Conservation (phyloP, 1,140 invertebrate species). For the Rhyzopertha dominica region DNA sequence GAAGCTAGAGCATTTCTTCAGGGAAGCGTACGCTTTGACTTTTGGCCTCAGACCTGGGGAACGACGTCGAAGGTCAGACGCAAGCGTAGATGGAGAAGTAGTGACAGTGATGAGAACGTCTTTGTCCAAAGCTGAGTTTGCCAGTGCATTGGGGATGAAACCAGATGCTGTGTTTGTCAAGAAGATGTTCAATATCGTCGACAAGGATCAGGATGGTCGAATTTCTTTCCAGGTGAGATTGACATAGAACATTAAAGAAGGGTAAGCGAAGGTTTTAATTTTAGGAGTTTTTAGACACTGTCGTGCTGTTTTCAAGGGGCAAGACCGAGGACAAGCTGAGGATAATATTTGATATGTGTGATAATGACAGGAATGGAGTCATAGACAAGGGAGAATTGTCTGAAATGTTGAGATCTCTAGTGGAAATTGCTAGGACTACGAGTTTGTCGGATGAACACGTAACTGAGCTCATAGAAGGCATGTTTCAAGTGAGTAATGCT, state of each 20-base stretch:
- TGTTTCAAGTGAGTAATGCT: conserved; percentile 69
- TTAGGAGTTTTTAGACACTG: conserved; percentile 92
- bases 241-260: neutral
- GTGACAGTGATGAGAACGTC: conserved; percentile 91
- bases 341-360: conserved; percentile 99
- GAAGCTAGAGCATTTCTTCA: conserved; percentile 95
- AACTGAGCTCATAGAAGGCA: conserved; percentile 88
- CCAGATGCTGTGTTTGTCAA: conserved; percentile 94
- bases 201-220: conserved; percentile 91
- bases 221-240: conserved; percentile 83
- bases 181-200: conserved; percentile 98
- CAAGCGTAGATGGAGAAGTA: conserved; percentile 76
- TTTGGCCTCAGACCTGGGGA: conserved; percentile 80
- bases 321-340: conserved; percentile 94
- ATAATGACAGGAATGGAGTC: conserved; percentile 91
- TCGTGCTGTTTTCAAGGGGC: conserved; percentile 84
- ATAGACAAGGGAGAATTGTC: conserved; percentile 93
- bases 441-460: conserved; percentile 85
- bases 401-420: conserved; percentile 88
- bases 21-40: conserved; percentile 94
- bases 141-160: conserved; percentile 94
- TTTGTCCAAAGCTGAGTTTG: conserved; percentile 92
- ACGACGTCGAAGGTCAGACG: conserved; percentile 60
- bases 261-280: neutral
- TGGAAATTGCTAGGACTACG: conserved; percentile 91